phyloP scores from a whole-genome alignment of 1,140 invertebrate genomes.

The Bombus haemorrhoidalis region DNA sequence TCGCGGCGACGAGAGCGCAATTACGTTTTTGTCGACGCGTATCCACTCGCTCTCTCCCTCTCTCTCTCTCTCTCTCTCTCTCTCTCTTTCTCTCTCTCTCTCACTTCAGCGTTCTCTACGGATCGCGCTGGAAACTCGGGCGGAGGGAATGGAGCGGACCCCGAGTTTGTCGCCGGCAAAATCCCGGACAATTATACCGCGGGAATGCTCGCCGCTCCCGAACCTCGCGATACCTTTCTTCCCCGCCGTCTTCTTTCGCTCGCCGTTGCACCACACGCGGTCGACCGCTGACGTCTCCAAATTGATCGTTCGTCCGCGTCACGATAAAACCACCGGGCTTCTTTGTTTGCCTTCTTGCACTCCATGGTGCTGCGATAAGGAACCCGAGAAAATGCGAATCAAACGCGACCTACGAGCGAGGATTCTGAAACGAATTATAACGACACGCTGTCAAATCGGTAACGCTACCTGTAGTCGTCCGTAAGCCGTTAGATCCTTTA shows the following conservation, averaged over 20 bases:
- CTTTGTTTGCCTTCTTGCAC: background rate
- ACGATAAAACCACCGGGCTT: background rate
- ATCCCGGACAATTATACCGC: slow-evolving; percentile 76
- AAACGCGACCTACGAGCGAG: background rate
- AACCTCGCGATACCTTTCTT: slow-evolving; percentile 16
- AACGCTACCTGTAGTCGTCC: too few relatives aligned
- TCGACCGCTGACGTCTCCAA: background rate
- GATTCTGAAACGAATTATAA: background rate
- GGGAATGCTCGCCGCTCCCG: slow-evolving; percentile 60
- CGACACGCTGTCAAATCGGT: too few relatives aligned
- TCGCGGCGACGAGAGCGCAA: slow-evolving; percentile 52
- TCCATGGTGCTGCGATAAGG: background rate
- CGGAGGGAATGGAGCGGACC: slow-evolving; percentile 50
- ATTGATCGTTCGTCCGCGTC: background rate
- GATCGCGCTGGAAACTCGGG: slow-evolving; percentile 47
- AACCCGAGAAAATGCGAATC: background rate
- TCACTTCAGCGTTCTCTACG: background rate
- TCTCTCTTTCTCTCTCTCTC: background rate
- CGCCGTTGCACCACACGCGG: too few relatives aligned
- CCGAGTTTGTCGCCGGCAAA: slow-evolving; percentile 76
- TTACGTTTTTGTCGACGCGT: slow-evolving; percentile 72
- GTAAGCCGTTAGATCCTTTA: too few relatives aligned
- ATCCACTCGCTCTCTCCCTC: slow-evolving; percentile 1
- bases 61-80: background rate
- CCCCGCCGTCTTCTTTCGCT: slow-evolving; percentile 15